Evolutionary conservation across 2,888 invertebrate species (phyloP).

Genomic region (Myopa tessellatipennis): DNA sequence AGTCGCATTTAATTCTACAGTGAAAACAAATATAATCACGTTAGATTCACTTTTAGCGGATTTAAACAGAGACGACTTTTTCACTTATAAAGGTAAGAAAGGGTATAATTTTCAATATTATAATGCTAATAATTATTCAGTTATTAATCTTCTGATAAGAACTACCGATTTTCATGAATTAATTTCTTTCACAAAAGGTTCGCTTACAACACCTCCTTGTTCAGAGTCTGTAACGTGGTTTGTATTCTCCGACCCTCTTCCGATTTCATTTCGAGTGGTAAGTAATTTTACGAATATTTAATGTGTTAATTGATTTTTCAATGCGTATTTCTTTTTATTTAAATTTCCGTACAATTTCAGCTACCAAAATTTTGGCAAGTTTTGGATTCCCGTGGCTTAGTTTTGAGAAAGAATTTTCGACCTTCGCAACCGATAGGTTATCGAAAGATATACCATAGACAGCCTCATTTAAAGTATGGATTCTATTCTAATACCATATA

Average conservation of each 20-base stretch:
- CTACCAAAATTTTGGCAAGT: constrained; percentile 60
- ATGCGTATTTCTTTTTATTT: not conserved
- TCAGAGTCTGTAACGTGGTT: constrained; percentile 80
- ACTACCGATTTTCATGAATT: constrained; percentile 38
- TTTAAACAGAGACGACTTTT: constrained; percentile 58
- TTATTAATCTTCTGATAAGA: too few relatives aligned
- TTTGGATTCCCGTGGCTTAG: constrained; percentile 48
- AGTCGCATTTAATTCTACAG: constrained; percentile 54
- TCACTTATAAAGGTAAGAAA: constrained; percentile 67
- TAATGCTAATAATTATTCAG: too few relatives aligned
- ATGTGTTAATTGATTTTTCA: not conserved
- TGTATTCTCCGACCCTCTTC: constrained; percentile 72
- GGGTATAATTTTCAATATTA: constrained; percentile 25
- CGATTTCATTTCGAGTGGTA: constrained; percentile 64
- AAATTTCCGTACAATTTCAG: constrained; percentile 34
- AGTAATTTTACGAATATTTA: constrained; percentile 9
- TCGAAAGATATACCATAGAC: constrained; percentile 56
- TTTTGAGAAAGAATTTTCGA: constrained; percentile 55
- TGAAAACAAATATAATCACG: constrained; percentile 52
- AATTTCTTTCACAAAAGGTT: constrained; percentile 68
- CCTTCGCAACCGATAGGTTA: constrained; percentile 54
- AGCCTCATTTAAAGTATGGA: constrained; percentile 38
- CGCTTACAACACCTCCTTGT: constrained; percentile 80
- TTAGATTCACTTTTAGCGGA: constrained; percentile 58
- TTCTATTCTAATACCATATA: constrained; percentile 36